Base-by-base conservation (phyloP, 53 echinoderm and acorn worm species). In the Crossaster papposus region DNA sequence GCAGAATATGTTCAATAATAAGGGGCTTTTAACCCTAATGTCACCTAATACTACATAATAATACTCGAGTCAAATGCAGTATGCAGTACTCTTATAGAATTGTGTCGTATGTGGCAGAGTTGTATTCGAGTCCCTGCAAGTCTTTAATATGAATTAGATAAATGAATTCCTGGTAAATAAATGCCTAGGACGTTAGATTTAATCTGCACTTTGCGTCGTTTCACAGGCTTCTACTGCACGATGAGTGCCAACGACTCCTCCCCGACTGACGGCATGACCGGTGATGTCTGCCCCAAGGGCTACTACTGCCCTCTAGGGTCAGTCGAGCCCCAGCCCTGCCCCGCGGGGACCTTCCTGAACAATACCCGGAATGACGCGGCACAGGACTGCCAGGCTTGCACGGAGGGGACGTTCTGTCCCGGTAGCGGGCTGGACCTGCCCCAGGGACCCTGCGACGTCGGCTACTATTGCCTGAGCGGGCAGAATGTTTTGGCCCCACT, bases 401-500 rank as follows among this genome's bases (percentile, higher is more conserved):
- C 93, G 10, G 88, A 90, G 64, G 99, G 99, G 28, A 90, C 90
- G 73, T 96, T 90, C 85, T 96, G 99, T 63, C 99, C 99, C 30
- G 99, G 99, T 50, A 86, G 89, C 31, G 96, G 95, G 18, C 65
- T 93, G 64, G 94, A 93, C 76, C 75, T 88, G 1, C 94, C 95
- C 0, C 85, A 87, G 55, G 95, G 91, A 10, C 78, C 82, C 22
- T 98, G 99, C 77, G 96, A 96, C 37, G 90, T 93, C 23, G 99
- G 99, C 3, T 98, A 92, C 81, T 98, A 94, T 83, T 98, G 99
- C 79, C 99, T 96, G 20, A 79, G 91, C 18, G 99, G 99, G 44
- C 99, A 98, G 88, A 96, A 94, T 29, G 96, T 94, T 29, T 92
- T 96, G 14, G 93, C 92, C 12, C 99, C 99, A 33, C 85, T 95